Conservation (phyloP, 2,113 vertebrate species). For the Panurus biarmicus region DNA sequence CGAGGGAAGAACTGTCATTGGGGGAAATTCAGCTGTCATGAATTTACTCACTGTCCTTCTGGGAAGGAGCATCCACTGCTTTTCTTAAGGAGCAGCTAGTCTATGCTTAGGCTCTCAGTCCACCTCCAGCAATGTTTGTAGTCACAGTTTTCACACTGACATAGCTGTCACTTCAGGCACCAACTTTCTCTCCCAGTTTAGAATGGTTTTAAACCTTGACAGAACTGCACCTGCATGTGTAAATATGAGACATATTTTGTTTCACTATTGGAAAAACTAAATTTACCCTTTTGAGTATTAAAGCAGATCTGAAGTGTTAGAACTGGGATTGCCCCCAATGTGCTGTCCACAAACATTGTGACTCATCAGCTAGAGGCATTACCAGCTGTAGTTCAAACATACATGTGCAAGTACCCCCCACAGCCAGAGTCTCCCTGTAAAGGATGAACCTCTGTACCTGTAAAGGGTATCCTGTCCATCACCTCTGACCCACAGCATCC, state of each 20-base stretch:
- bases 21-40: not conserved
- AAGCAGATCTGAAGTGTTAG: not conserved
- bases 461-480: not conserved
- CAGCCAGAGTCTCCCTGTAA: not conserved
- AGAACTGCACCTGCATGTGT: not conserved
- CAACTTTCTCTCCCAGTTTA: not conserved
- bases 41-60: not conserved
- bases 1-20: not conserved
- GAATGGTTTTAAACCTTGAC: not conserved
- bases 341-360: not conserved
- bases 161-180: not conserved
- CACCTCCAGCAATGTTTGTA: not conserved
- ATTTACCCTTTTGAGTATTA: not conserved
- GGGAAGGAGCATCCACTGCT: not conserved
- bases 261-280: not conserved
- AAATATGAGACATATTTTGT: not conserved
- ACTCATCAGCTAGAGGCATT: rapidly evolving
- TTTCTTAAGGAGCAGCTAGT: not conserved
- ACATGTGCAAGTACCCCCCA: not conserved
- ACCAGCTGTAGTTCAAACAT: not conserved
- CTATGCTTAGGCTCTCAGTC: not conserved
- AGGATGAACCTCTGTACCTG: not conserved
- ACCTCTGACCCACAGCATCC: not conserved
- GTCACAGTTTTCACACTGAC: not conserved
- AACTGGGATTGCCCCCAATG: not conserved